phyloP scores from a whole-genome alignment of 2,888 invertebrate genomes.

The Diachrysia chrysitis region DNA sequence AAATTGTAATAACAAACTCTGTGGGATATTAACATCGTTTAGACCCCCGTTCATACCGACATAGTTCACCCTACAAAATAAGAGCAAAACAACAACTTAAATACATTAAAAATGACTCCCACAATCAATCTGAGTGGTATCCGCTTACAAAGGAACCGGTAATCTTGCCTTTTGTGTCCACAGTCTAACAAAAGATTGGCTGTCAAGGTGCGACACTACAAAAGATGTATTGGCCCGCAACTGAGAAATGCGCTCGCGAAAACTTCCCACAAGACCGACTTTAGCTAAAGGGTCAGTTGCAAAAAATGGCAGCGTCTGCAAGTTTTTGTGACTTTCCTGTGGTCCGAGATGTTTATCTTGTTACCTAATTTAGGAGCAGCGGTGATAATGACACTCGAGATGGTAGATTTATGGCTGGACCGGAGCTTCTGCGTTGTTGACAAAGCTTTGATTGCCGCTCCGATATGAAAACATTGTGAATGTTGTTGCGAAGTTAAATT shows the following conservation, averaged over 20 bases:
- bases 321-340: constrained; percentile 37
- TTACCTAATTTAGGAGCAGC: constrained; percentile 49
- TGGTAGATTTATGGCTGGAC: constrained; percentile 30
- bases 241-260: constrained; percentile 60
- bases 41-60: constrained; percentile 11
- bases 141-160: constrained; percentile 76
- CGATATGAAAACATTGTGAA: neutral
- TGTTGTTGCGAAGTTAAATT: neutral
- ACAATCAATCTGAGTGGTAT: constrained; percentile 69
- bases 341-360: constrained; percentile 43
- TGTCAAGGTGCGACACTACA: constrained; percentile 78
- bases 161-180: constrained; percentile 69
- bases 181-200: constrained; percentile 67
- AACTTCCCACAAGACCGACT: constrained; percentile 63
- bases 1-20: neutral
- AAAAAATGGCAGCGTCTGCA: constrained; percentile 42
- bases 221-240: constrained; percentile 64
- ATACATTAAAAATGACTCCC: constrained; percentile 68
- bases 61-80: constrained; percentile 21
- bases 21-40: constrained; percentile 24
- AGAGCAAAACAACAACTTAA: constrained; percentile 42
- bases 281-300: constrained; percentile 58
- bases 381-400: constrained; percentile 21
- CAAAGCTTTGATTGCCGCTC: constrained; percentile 3
- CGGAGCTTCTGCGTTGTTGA: neutral